A percentile compares a stretch with the other conserved stretches of the same genome.
These are phyloP conservation scores for Lasioglossum albipes DNA, from an alignment of 1,140 invertebrate genomes.

Conservation along the genomic window DNA sequence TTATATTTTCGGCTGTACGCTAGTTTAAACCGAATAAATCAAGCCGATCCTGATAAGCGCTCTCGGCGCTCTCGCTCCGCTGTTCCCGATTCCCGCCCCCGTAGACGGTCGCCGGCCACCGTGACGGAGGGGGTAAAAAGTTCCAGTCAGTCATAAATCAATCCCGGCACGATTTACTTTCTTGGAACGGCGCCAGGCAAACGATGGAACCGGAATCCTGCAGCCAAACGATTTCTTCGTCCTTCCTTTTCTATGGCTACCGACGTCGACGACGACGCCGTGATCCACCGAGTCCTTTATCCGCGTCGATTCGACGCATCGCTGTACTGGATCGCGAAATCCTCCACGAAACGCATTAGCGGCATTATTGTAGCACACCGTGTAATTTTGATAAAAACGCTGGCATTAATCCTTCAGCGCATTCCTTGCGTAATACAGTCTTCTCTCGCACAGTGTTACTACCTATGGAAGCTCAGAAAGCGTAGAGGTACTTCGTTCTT, in stretches of 20 bases:
- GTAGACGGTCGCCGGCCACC: neutral
- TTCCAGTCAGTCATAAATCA: conserved; percentile 65
- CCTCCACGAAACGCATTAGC: conserved; percentile 36
- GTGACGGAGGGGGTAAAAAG: conserved; percentile 49
- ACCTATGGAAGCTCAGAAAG: too few species aligned
- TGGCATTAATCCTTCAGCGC: too few species aligned
- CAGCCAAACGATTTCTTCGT: conserved; percentile 61
- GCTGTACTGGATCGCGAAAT: neutral
- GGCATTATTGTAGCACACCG: conserved; percentile 44
- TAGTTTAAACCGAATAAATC: conserved; percentile 57
- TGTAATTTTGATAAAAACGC: too few species aligned
- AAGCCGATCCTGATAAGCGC: conserved; percentile 49
- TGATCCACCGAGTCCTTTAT: conserved; percentile 41
- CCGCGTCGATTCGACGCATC: conserved; percentile 50
- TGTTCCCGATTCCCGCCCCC: neutral
- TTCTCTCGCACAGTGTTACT: too few species aligned
- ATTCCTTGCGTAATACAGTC: too few species aligned
- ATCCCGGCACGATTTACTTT: conserved; percentile 64
- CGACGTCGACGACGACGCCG: neutral
- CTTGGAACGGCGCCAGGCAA: conserved; percentile 59
- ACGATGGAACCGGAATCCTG: conserved; percentile 54
- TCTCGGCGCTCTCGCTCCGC: too few species aligned
- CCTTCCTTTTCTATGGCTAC: conserved; percentile 42
- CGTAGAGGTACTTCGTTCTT: too few species aligned
- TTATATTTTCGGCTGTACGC: conserved; percentile 35